A percentile compares a stretch with the other conserved stretches of the same genome.
Conservation (phyloP, 2,113 vertebrate species). For the Leptosomus discolor region DNA sequence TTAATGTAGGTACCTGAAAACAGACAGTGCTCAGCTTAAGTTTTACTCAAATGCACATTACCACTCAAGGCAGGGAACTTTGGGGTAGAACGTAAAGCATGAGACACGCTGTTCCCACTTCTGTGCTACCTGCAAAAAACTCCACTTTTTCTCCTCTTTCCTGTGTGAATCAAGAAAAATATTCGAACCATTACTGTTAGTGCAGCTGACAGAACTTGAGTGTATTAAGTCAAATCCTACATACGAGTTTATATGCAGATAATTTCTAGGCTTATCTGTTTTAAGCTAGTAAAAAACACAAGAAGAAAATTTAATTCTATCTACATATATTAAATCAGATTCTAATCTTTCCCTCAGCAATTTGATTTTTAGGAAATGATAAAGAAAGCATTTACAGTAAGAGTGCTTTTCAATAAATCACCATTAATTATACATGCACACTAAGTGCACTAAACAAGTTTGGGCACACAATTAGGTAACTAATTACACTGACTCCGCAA, state of each 20-base stretch:
- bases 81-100: neutral
- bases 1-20: neutral
- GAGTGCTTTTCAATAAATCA: constrained; percentile 54
- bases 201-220: neutral
- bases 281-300: neutral
- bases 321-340: neutral
- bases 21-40: neutral
- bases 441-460: constrained; percentile 1
- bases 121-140: neutral
- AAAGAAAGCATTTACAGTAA: constrained; percentile 9
- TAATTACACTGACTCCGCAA: constrained; percentile 58
- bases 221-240: neutral
- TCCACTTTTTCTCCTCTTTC: neutral
- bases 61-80: neutral
- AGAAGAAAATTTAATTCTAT: neutral
- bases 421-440: constrained; percentile 54
- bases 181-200: neutral
- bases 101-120: neutral
- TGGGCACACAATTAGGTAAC: constrained; percentile 51
- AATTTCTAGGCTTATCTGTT: neutral
- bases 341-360: constrained; percentile 6
- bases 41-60: neutral
- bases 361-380: constrained; percentile 31
- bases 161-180: neutral
- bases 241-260: neutral